Conservation (phyloP, 2,888 invertebrate genomes). For the Hermaeophaga mercurialis region DNA sequence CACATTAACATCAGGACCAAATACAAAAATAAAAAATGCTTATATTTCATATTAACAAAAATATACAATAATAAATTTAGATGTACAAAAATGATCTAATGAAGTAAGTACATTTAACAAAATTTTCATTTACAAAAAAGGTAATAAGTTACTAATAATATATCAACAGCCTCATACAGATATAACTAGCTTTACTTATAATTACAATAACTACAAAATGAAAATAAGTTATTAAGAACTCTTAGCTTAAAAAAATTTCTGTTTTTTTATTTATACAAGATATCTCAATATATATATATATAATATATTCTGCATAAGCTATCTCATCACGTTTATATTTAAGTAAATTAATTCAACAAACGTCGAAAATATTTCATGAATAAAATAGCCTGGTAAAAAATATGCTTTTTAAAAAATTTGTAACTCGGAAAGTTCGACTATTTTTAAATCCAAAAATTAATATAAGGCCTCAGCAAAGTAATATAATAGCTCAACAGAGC, state of each 20-base stretch:
- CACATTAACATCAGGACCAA: slow-evolving; percentile 17
- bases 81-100: slow-evolving; percentile 40
- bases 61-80: slow-evolving; percentile 38
- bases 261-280: slow-evolving; percentile 23
- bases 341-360: no score
- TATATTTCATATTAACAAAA: slow-evolving; percentile 35
- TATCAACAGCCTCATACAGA: slow-evolving; percentile 56
- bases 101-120: slow-evolving; percentile 54
- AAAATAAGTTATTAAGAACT: slow-evolving; percentile 52
- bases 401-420: no score
- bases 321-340: no score
- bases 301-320: neutral
- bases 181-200: slow-evolving; percentile 53
- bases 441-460: no score
- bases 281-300: neutral
- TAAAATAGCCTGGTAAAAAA: no score
- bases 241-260: slow-evolving; percentile 39
- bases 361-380: no score
- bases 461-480: no score
- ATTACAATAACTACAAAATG: slow-evolving; percentile 47
- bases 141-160: slow-evolving; percentile 56
- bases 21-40: slow-evolving; percentile 29
- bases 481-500: no score
- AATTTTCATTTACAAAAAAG: slow-evolving; percentile 51
- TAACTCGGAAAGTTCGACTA: no score